Percentiles rank a stretch among this genome's conserved stretches.
Conservation (phyloP, 2,797 vertebrate genomes). For the Cirrhinus molitorella region DNA sequence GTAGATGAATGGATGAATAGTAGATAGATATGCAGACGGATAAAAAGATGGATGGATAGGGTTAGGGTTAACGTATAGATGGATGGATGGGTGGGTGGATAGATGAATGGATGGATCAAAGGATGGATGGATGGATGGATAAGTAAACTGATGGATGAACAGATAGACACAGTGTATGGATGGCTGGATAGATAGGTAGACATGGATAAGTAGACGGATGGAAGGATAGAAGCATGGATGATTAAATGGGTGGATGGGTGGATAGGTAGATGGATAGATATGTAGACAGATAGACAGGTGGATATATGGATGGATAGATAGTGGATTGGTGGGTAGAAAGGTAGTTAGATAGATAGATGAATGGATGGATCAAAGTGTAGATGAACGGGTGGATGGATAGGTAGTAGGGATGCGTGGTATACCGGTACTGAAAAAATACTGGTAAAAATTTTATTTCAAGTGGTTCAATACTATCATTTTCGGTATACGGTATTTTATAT, state of each 20-base stretch:
- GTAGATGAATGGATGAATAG: fast-evolving
- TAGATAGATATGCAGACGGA: no score
- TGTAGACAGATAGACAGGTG: no score
- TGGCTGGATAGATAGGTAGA: no score
- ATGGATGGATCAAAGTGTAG: background rate
- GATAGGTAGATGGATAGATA: background rate
- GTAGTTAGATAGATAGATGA: background rate
- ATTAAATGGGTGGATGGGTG: background rate
- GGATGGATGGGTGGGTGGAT: background rate
- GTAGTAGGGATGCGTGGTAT: no score
- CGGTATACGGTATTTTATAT: no score
- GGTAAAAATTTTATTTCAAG: no score
- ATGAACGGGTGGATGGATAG: background rate
- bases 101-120: background rate
- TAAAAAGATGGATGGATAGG: background rate
- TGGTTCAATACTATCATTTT: no score
- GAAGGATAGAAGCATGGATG: background rate
- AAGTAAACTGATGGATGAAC: background rate
- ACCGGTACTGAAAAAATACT: no score
- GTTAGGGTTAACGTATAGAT: no score
- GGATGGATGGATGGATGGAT: background rate
- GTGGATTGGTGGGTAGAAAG: no score
- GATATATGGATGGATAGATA: background rate
- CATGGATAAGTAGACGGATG: background rate
- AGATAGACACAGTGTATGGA: no score